phyloP scores from a whole-genome alignment of 2,888 invertebrate species.

The Tethea ocularis region DNA sequence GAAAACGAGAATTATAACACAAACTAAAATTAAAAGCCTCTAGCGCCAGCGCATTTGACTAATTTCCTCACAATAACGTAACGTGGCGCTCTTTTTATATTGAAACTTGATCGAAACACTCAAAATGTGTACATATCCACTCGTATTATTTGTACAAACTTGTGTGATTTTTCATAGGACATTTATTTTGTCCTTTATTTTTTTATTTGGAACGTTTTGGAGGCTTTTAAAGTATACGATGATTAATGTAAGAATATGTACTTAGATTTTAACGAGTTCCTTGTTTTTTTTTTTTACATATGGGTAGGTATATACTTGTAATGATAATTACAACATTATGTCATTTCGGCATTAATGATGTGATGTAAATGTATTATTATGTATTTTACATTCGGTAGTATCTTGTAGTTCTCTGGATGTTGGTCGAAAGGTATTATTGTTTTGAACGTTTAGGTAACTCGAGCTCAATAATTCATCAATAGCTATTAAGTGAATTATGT shows the following conservation, averaged over 20 bases:
- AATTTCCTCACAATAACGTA: no score
- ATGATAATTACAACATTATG: slow-evolving; percentile 29
- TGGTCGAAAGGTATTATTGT: slow-evolving; percentile 18
- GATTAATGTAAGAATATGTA: slow-evolving; percentile 79
- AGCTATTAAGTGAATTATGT: slow-evolving; percentile 32
- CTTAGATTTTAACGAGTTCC: slow-evolving; percentile 80
- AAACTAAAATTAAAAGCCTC: slow-evolving; percentile 28
- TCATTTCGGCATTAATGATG: slow-evolving; percentile 49
- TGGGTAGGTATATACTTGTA: slow-evolving; percentile 57
- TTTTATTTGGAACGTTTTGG: slow-evolving; percentile 72
- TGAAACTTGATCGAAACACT: slow-evolving; percentile 15
- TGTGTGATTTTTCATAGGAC: slow-evolving; percentile 59
- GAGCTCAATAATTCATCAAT: slow-evolving; percentile 25
- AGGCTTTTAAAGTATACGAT: slow-evolving; percentile 83
- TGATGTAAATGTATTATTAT: slow-evolving; percentile 38
- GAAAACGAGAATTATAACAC: not conserved
- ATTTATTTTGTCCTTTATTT: slow-evolving; percentile 60
- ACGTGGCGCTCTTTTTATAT: no score
- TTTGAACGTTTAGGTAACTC: slow-evolving; percentile 12
- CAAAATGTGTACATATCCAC: slow-evolving; percentile 43
- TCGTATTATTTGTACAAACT: slow-evolving; percentile 63
- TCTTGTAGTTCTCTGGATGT: slow-evolving; percentile 25
- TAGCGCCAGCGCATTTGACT: slow-evolving; percentile 12
- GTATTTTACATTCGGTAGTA: slow-evolving; percentile 34
- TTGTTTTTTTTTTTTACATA: slow-evolving; percentile 58